A percentile compares a stretch with the other conserved stretches of the same genome.
phyloP scores from a whole-genome alignment of 2,888 invertebrate species.

The Meghimatium bilineatum region DNA sequence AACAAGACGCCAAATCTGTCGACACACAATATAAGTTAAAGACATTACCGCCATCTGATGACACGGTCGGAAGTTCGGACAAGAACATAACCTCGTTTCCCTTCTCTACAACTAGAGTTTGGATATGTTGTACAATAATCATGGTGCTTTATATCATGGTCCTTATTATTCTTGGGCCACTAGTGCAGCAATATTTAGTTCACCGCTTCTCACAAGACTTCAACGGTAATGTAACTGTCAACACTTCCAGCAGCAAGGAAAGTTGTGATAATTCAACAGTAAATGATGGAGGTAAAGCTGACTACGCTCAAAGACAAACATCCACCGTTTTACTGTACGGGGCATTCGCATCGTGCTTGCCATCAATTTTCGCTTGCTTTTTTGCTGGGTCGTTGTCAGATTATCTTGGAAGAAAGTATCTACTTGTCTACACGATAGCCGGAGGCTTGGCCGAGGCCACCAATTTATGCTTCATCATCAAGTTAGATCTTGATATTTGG shows the following conservation, averaged over 20 bases:
- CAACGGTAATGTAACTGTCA: constrained; percentile 10
- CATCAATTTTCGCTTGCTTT: constrained; percentile 35
- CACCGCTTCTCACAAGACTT: constrained; percentile 32
- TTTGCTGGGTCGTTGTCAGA: constrained; percentile 47
- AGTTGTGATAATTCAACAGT: background rate
- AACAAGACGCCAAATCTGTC: background rate
- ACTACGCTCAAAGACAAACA: constrained; percentile 34
- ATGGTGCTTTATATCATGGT: constrained; percentile 30
- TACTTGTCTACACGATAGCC: background rate
- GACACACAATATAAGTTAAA: background rate
- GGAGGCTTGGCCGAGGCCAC: constrained; percentile 17
- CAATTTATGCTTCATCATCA: constrained; percentile 29
- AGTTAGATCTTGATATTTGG: constrained; percentile 16
- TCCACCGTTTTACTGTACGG: constrained; percentile 12
- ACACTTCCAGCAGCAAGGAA: background rate
- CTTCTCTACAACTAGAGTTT: constrained; percentile 7
- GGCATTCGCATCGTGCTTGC: constrained; percentile 4
- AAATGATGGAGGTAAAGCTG: background rate
- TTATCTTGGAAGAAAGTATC: constrained; percentile 38
- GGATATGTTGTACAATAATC: background rate
- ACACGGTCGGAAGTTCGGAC: background rate
- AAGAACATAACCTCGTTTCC: background rate
- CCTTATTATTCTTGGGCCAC: background rate
- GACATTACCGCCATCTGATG: background rate
- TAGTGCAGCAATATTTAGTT: constrained; percentile 39